A percentile compares a stretch with the other conserved stretches of the same genome.
phyloP scores from a whole-genome alignment of 2,888 invertebrate species.

The Protophormia terraenovae region DNA sequence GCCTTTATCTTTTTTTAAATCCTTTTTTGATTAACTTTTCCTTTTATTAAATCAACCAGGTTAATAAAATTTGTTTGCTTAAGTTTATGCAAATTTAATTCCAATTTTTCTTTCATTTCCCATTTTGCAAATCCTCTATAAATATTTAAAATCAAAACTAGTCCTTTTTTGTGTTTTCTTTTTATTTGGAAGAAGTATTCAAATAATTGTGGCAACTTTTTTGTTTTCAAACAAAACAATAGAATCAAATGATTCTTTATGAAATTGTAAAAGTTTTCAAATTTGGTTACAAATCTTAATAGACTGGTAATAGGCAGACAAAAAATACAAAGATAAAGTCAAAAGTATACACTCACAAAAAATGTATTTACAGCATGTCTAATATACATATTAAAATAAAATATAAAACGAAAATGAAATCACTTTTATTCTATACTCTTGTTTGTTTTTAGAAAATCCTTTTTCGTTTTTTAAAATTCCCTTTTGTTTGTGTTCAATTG shows the following conservation, averaged over 20 bases:
- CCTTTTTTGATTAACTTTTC: not conserved
- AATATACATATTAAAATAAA: no score
- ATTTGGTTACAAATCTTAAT: slow-evolving; percentile 9
- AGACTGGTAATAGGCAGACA: not conserved
- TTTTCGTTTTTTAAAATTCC: not conserved
- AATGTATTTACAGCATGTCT: no score
- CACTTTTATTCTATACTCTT: no score
- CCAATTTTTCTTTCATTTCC: not conserved
- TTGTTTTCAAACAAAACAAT: slow-evolving; percentile 7
- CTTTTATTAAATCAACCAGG: not conserved
- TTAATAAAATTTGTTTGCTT: not conserved
- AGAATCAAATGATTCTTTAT: not conserved
- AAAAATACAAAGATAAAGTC: not conserved
- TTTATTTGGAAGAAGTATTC: not conserved
- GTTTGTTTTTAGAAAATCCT: not conserved
- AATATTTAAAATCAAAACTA: not conserved
- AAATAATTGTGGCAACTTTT: slow-evolving; percentile 14
- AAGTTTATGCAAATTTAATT: not conserved
- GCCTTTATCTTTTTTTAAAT: not conserved
- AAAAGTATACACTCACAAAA: not conserved
- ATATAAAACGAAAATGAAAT: no score
- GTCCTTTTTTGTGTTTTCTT: not conserved
- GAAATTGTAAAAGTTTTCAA: slow-evolving; percentile 7
- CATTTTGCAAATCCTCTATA: not conserved
- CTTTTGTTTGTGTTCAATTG: not conserved